phyloP scores from a whole-genome alignment of 2,888 invertebrate genomes.

The Sarcophaga rosellei region DNA sequence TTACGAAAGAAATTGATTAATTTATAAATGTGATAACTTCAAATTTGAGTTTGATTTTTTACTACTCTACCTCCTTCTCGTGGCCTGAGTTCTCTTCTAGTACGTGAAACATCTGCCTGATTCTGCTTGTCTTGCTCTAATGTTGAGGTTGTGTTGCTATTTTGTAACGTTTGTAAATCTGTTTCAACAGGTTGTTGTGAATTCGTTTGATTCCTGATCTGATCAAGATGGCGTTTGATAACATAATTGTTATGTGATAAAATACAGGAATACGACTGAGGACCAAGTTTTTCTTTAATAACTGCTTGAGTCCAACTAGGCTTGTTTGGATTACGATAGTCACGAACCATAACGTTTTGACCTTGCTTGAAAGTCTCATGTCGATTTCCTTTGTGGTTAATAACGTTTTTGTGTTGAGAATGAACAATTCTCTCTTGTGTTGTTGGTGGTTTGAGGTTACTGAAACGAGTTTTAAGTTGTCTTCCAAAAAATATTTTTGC shows the following conservation, averaged over 20 bases:
- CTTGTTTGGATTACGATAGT: slow-evolving; percentile 65
- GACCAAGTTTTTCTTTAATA: slow-evolving; percentile 56
- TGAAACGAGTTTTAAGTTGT: slow-evolving; percentile 58
- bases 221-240: slow-evolving; percentile 31
- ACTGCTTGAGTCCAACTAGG: slow-evolving; percentile 62
- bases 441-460: slow-evolving; percentile 54
- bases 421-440: slow-evolving; percentile 50
- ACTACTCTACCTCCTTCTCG: slow-evolving; percentile 47
- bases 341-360: slow-evolving; percentile 56
- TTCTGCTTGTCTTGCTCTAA: background rate
- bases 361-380: slow-evolving; percentile 47
- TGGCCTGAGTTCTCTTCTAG: slow-evolving; percentile 49
- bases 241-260: slow-evolving; percentile 16
- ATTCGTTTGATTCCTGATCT: slow-evolving; percentile 17
- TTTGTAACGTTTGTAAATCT: slow-evolving; percentile 1
- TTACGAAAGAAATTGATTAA: background rate
- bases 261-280: slow-evolving; percentile 22
- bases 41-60: background rate
- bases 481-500: slow-evolving; percentile 60
- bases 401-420: slow-evolving; percentile 39
- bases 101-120: slow-evolving; percentile 3
- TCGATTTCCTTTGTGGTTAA: slow-evolving; percentile 56
- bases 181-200: slow-evolving; percentile 17
- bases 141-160: background rate
- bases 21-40: background rate